Conservation (phyloP, 2,797 vertebrate species). For the Lacerta bilineata region DNA sequence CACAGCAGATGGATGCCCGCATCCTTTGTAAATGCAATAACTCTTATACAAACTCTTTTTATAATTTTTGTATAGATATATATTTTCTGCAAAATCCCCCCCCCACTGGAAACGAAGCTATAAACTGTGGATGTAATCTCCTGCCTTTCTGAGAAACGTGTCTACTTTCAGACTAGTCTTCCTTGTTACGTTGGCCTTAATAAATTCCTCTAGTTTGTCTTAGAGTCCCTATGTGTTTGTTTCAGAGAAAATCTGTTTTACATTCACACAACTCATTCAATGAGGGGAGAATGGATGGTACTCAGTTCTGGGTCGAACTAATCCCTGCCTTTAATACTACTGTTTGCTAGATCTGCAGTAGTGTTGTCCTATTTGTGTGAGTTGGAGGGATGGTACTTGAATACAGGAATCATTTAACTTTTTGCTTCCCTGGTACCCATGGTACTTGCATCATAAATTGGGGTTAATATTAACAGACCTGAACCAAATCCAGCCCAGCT, state of each 20-base stretch:
- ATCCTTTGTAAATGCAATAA: constrained; percentile 82
- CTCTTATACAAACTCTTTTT: constrained; percentile 79
- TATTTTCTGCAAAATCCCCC: constrained; percentile 81
- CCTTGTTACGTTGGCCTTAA: constrained; percentile 72
- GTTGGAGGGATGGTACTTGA: too few relatives aligned
- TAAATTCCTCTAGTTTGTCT: constrained; percentile 63
- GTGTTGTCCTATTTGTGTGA: too few relatives aligned
- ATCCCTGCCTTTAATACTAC: too few relatives aligned
- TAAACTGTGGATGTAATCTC: constrained; percentile 64
- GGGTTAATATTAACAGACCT: not conserved
- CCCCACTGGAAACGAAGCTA: constrained; percentile 7
- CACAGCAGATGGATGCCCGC: constrained; percentile 77
- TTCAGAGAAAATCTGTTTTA: not conserved
- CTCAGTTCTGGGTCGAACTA: too few relatives aligned
- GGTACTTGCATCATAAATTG: too few relatives aligned
- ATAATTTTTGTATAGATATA: constrained; percentile 86
- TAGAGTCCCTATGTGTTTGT: not conserved
- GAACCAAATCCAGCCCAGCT: not conserved
- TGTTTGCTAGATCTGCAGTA: too few relatives aligned
- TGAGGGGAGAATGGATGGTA: not conserved
- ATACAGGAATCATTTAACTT: not conserved
- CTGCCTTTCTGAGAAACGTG: constrained; percentile 73
- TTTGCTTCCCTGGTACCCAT: not conserved
- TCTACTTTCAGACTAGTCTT: constrained; percentile 73
- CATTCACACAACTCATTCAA: not conserved